Percentiles rank a stretch among this genome's conserved stretches.
These are phyloP conservation scores for Sabatieria punctata DNA, from an alignment of 2,888 invertebrate genomes.

Conservation along the genomic window DNA sequence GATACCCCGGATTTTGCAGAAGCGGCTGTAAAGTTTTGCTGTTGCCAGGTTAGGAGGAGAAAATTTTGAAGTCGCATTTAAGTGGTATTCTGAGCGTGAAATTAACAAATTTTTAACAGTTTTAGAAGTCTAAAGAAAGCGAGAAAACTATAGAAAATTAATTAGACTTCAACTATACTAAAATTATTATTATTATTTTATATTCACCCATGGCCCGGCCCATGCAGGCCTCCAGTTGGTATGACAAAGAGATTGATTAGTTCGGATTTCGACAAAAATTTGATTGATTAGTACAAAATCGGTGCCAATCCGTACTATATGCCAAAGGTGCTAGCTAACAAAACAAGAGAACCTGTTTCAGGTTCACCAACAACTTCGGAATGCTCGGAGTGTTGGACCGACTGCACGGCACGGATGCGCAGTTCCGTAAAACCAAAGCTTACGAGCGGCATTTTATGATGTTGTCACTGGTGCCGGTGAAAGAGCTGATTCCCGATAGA, in stretches of 20 bases:
- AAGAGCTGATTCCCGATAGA: slow-evolving; percentile 30
- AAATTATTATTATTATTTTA: too few relatives aligned
- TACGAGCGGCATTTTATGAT: slow-evolving; percentile 47
- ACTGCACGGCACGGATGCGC: slow-evolving; percentile 60
- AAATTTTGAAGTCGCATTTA: too few relatives aligned
- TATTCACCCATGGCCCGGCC: too few relatives aligned
- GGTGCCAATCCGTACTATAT: neutral
- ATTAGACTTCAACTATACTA: too few relatives aligned
- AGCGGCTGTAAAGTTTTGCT: too few relatives aligned
- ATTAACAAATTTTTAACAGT: too few relatives aligned
- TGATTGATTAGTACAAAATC: neutral
- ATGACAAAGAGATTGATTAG: neutral
- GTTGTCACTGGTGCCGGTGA: slow-evolving; percentile 30
- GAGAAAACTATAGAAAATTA: too few relatives aligned
- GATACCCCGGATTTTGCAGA: too few relatives aligned
- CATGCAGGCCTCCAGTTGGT: too few relatives aligned
- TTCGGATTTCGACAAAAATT: neutral
- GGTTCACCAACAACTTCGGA: slow-evolving; percentile 67
- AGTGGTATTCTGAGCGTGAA: too few relatives aligned
- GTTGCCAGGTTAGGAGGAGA: too few relatives aligned
- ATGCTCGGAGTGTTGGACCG: slow-evolving; percentile 62
- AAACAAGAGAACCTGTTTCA: slow-evolving; percentile 35
- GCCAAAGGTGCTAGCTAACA: neutral
- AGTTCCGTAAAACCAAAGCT: slow-evolving; percentile 53
- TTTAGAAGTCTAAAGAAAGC: too few relatives aligned